Evolutionary conservation across 1,140 invertebrate genomes (phyloP).

Genomic region (Eriocheir sinensis): DNA sequence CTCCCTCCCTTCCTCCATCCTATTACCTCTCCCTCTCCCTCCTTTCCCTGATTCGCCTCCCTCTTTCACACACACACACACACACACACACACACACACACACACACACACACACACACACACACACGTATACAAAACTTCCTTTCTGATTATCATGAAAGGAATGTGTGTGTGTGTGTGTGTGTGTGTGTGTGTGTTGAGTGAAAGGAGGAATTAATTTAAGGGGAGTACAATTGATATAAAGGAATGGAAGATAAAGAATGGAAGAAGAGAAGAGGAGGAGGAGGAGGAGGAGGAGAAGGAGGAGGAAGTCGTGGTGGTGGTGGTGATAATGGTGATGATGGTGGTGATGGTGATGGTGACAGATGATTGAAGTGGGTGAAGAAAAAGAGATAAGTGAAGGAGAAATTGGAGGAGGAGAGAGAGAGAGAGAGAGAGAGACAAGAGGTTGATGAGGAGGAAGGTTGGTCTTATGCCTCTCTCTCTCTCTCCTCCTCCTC

Average conservation of each 20-base stretch:
- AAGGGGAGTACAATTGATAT: not conserved
- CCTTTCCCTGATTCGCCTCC: not conserved
- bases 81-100: conserved; percentile 13
- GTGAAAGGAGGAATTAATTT: not conserved
- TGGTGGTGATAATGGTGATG: too few relatives aligned
- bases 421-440: too few relatives aligned
- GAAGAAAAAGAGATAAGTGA: conserved; percentile 16
- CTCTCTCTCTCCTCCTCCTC: too few relatives aligned
- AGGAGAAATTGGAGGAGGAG: not conserved
- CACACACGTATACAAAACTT: not conserved
- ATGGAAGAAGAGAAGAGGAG: not conserved
- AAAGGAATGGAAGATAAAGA: not conserved
- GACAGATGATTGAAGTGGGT: conserved; percentile 7
- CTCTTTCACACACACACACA: not conserved
- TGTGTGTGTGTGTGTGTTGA: not conserved
- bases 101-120: conserved; percentile 22
- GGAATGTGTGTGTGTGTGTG: conserved; percentile 3
- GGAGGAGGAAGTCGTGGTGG: not conserved
- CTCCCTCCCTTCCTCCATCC: not conserved
- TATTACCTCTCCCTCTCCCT: not conserved
- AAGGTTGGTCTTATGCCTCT: not conserved
- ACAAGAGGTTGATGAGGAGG: not conserved
- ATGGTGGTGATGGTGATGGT: too few relatives aligned
- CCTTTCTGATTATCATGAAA: not conserved
- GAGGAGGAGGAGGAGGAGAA: not conserved